Percentiles rank a stretch among this genome's conserved stretches.
phyloP scores from a whole-genome alignment of 2,113 vertebrate genomes.

The Esox niger region DNA sequence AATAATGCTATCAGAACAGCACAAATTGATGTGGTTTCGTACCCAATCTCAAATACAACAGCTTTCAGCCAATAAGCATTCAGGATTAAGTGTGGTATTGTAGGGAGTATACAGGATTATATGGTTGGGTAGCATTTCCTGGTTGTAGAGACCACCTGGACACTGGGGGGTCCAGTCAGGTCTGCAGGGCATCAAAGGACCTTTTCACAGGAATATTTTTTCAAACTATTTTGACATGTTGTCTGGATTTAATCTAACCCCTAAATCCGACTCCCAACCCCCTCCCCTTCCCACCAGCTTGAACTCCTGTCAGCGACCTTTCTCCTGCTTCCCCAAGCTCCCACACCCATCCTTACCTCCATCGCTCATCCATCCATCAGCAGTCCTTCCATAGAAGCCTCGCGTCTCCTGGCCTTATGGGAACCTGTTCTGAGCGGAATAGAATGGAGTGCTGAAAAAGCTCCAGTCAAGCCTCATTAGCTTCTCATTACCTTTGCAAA shows the following conservation, averaged over 20 bases:
- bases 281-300: background rate
- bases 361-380: conserved; percentile 71
- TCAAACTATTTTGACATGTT: conserved; percentile 17
- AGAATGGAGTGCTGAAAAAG: conserved; percentile 76
- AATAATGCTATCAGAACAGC: too few relatives aligned
- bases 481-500: conserved; percentile 91
- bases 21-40: too few relatives aligned
- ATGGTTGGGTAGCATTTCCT: conserved; percentile 69
- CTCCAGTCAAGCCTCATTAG: conserved; percentile 93
- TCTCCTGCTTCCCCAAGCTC: background rate
- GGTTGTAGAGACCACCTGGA: conserved; percentile 73
- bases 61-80: too few relatives aligned
- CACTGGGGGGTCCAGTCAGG: conserved; percentile 53
- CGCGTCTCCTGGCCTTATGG: conserved; percentile 79
- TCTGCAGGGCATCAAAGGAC: conserved; percentile 57
- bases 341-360: background rate
- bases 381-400: conserved; percentile 69
- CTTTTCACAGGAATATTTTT: conserved; percentile 60
- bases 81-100: conserved; percentile 38
- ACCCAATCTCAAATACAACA: too few relatives aligned
- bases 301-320: conserved; percentile 1
- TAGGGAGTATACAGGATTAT: too few relatives aligned
- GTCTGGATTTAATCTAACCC: background rate
- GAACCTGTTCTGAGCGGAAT: conserved; percentile 76
- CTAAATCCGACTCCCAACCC: too few relatives aligned